Evolutionary conservation across 2,888 invertebrate species (phyloP).

Genomic region (Drosophila kanekoi): DNA sequence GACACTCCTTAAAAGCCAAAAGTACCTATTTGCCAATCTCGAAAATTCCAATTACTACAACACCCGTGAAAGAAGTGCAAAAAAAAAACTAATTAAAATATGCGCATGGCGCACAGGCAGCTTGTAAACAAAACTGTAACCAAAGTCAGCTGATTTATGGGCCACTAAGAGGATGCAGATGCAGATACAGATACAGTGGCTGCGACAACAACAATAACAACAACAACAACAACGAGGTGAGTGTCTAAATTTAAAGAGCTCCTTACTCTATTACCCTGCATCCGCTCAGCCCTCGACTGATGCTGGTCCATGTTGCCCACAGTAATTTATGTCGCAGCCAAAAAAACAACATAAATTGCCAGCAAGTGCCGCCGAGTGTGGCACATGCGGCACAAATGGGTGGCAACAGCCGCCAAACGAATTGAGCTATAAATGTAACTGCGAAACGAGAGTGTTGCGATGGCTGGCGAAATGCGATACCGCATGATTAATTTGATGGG

Average conservation of each 20-base stretch:
- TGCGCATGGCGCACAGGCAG: constrained; percentile 14
- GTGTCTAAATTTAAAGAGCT: constrained; percentile 75
- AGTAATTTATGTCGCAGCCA: constrained; percentile 74
- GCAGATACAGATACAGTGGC: constrained; percentile 40
- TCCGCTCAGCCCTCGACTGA: constrained; percentile 6
- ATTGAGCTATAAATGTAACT: constrained; percentile 77
- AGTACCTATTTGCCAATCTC: constrained; percentile 10
- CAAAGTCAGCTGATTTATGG: constrained; percentile 63
- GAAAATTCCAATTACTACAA: constrained; percentile 21
- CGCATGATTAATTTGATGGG: constrained; percentile 77
- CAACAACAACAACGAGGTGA: constrained; percentile 12
- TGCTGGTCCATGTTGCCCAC: constrained; percentile 9
- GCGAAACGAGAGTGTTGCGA: constrained; percentile 18
- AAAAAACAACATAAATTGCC: constrained; percentile 71
- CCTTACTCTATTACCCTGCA: constrained; percentile 8
- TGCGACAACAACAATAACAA: constrained; percentile 12
- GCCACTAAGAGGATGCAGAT: constrained; percentile 41
- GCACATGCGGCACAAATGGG: constrained; percentile 37
- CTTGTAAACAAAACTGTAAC: constrained; percentile 46
- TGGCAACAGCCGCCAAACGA: constrained; percentile 30
- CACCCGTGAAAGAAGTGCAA: constrained; percentile 36
- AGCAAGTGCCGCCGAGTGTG: constrained; percentile 49
- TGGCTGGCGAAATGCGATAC: constrained; percentile 75
- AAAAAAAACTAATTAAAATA: constrained; percentile 59
- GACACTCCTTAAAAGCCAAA: constrained; percentile 16